Percentiles rank a stretch among this genome's conserved stretches.
Conservation (phyloP, 2,797 vertebrate species). For the Trachurus trachurus region DNA sequence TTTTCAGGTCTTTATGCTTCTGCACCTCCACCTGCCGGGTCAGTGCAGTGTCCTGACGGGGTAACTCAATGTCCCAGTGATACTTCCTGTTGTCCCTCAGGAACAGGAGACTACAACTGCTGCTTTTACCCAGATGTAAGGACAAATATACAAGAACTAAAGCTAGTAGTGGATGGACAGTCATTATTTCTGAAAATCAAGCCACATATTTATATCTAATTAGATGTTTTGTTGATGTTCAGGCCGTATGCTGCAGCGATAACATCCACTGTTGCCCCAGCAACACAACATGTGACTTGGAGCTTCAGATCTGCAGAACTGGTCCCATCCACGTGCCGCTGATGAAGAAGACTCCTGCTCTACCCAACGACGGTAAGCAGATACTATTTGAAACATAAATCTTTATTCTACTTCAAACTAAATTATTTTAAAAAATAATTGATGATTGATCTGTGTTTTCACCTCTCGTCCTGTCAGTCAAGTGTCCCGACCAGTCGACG, state of each 20-base stretch:
- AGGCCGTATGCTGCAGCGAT: slow-evolving; percentile 91
- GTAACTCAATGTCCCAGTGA: slow-evolving; percentile 68
- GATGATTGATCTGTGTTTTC: neutral
- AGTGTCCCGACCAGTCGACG: slow-evolving; percentile 76
- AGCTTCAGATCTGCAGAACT: slow-evolving; percentile 72
- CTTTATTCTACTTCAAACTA: too few species aligned
- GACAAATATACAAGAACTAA: neutral
- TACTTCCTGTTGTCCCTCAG: slow-evolving; percentile 86
- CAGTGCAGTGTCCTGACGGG: slow-evolving; percentile 79
- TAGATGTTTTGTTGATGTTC: slow-evolving; percentile 1
- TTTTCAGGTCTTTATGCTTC: neutral
- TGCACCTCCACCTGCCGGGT: neutral
- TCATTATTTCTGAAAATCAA: too few species aligned
- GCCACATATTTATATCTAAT: neutral
- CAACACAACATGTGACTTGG: slow-evolving; percentile 85
- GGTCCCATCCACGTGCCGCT: slow-evolving; percentile 39
- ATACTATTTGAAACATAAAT: too few species aligned
- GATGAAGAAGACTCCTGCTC: slow-evolving; percentile 72
- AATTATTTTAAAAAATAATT: neutral
- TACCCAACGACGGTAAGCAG: slow-evolving; percentile 48
- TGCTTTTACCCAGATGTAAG: slow-evolving; percentile 88
- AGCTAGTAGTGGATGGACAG: neutral
- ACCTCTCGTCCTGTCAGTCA: slow-evolving; percentile 59
- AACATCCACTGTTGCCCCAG: slow-evolving; percentile 91
- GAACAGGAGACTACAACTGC: slow-evolving; percentile 84